Evolutionary conservation across 37 sponge, comb jelly and placozoan genomes (phyloP), one percentile per base, ranked within the genome.

Genomic region (Lycopodina hypogea): DNA sequence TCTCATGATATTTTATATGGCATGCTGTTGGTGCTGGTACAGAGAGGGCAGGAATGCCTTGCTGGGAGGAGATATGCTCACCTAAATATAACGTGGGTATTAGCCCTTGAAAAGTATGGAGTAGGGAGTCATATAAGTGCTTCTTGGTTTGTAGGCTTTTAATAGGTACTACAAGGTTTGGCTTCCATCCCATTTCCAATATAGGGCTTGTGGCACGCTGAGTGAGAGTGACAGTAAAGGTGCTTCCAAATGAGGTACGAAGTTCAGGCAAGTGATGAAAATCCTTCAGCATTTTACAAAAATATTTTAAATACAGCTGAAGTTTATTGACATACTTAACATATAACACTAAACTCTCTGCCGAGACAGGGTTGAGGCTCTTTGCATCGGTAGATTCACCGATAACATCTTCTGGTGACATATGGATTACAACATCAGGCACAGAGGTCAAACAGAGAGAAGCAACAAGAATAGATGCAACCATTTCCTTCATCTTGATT

Each of bases 261-360:
- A 71, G 26, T 57, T 50, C 37, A 18, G 84, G 78, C 30, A 69
- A 48, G 59, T 22, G 58, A 26, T 56, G 11, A 33, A 71, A 67
- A 19, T 68, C 78, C 15, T 77, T 41, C 22, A 84, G 30, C 26
- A 70, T 63, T 23, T 77, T 40, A 50, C 52, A 77, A 39, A 84
- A 84, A 4, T 4, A 0, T 30, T 0, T 3, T 2, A 84, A 59
- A 48, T 69, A 77, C 15, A 12, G 42, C 26, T 15, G 76, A 23
- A 84, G 41, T 18, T 68, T 76, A 15, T 4, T 29, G 26, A 71
- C n/a, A 4, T 41, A 50, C 52, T 45, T 84, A 11, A 77, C 22
- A 19, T 56, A 57, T 9, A 45, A 45, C 41, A 56, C 21, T 12
- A 78, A 32, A 68, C 66, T 23, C 28, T 36, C 19, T 78, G 36